A percentile compares a stretch with the other conserved stretches of the same genome.
Evolutionary conservation across 2,888 invertebrate genomes (phyloP).

Genomic region (Aricia artaxerxes): DNA sequence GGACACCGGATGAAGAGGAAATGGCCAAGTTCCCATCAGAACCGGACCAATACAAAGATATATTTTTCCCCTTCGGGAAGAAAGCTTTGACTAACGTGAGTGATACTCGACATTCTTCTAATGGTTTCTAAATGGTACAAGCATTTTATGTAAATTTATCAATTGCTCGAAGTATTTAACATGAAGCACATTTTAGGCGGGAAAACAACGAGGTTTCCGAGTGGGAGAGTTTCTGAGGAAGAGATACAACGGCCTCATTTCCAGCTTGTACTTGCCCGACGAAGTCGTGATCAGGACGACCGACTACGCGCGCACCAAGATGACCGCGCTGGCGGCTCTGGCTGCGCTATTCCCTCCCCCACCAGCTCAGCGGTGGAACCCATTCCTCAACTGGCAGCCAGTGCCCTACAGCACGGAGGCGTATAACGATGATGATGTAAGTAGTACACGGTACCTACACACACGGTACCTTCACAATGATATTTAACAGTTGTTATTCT

Average conservation of each 20-base stretch:
- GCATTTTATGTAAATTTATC: not conserved
- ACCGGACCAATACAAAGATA: slow-evolving; percentile 50
- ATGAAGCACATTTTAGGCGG: slow-evolving; percentile 60
- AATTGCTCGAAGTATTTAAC: not conserved
- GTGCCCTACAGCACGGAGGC: slow-evolving; percentile 78
- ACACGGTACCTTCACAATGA: not conserved
- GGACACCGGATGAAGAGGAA: slow-evolving; percentile 82
- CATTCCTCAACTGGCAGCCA: slow-evolving; percentile 83
- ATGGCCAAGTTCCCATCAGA: slow-evolving; percentile 77
- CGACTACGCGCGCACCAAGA: slow-evolving; percentile 86
- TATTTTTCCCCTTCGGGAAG: slow-evolving; percentile 82
- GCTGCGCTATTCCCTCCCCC: slow-evolving; percentile 85
- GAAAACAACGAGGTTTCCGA: slow-evolving; percentile 72
- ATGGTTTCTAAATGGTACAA: not conserved
- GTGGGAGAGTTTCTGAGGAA: slow-evolving; percentile 73
- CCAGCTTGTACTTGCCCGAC: slow-evolving; percentile 66
- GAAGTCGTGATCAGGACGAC: slow-evolving; percentile 81
- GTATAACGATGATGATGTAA: slow-evolving; percentile 64
- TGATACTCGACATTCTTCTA: slow-evolving; percentile 35
- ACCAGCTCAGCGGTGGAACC: slow-evolving; percentile 78
- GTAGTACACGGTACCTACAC: slow-evolving; percentile 42
- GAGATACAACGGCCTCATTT: slow-evolving; percentile 70
- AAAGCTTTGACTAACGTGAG: slow-evolving; percentile 84
- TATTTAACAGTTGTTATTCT: not conserved
- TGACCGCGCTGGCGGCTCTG: slow-evolving; percentile 85